Evolutionary conservation across 1,140 invertebrate genomes (phyloP), one percentile per base, ranked within the genome.

Genomic region (Episyrphus balteatus): DNA sequence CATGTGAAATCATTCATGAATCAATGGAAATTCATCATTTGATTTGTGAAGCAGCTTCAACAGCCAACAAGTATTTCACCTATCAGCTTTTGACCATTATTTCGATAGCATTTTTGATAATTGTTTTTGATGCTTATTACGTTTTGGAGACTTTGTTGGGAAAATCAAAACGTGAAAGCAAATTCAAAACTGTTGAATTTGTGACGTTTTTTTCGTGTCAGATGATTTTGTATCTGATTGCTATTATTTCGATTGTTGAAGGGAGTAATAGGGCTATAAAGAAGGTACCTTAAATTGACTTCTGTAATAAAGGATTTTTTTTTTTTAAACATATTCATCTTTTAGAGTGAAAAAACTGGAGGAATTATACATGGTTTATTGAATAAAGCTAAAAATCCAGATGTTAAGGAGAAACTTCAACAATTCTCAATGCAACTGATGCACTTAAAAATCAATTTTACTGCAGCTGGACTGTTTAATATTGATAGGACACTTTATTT

Each of bases 21-120:
- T 65, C 62, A n/a, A 66, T 66, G 62, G 62, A 66, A 46, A 67
- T 67, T 43, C 64, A 67, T 54, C 57, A 63, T n/a, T 13, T 67
- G 33, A 62, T 67, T 10, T 67, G 64, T 39, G 64, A 67, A 40
- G 63, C 64, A 34, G 64, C 64, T 2, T 58, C 60, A 8, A 65
- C 62, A 31, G 62, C 64, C 2, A 67, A 67, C 54, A 65, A 67
- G 50, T 67, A 66, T 38, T 67, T 67, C 10, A 67, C 64, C 44
- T 66, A 63, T 42, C 64, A 67, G 42, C 46, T 67, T 17, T 33
- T 67, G 13, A 66, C 64, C 15, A 67, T 67, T 39, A 62, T 66
- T 15, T 64, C 61, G 6, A 66, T 67, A 33, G 62, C 64, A 6
- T 67, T 67, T 46, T 52, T 67, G 7, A 66, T 67, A 33, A 67